These are phyloP conservation scores for Linyphia triangularis DNA, from an alignment of 2,888 invertebrate species.

Conservation along the genomic window DNA sequence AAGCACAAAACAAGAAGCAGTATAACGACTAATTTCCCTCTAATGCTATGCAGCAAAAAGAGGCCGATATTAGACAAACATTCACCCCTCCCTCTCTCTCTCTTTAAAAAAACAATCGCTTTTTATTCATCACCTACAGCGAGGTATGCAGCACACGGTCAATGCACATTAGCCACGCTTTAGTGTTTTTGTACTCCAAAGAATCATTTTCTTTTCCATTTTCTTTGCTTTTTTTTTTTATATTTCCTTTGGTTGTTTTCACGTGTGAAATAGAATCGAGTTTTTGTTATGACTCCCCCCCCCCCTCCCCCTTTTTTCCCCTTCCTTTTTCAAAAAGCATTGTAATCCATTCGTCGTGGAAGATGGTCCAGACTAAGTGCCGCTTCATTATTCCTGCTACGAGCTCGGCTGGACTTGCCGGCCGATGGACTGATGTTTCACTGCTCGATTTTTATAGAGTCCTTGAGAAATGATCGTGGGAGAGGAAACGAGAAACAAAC, in stretches of 20 bases:
- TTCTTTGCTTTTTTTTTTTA: conserved; percentile 17
- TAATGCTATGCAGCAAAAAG: not conserved
- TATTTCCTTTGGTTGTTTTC: conserved; percentile 55
- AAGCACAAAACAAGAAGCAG: not conserved
- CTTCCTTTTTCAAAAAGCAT: not conserved
- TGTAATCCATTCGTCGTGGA: conserved; percentile 8
- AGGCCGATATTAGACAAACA: conserved; percentile 56
- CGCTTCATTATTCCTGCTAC: conserved; percentile 71
- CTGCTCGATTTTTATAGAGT: conserved; percentile 4
- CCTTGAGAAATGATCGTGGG: conserved; percentile 19
- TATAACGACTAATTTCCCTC: conserved; percentile 37
- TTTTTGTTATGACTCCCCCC: conserved; percentile 30
- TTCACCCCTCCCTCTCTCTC: conserved; percentile 29
- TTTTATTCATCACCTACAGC: conserved; percentile 16
- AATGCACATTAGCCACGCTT: conserved; percentile 71
- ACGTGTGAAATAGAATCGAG: conserved; percentile 70
- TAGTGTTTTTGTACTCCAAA: conserved; percentile 47
- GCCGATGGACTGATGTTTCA: conserved; percentile 27
- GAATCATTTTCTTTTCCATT: conserved; percentile 51
- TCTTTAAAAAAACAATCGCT: conserved; percentile 17
- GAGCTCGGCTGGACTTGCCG: conserved; percentile 67
- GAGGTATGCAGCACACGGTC: conserved; percentile 32
- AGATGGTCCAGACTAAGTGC: conserved; percentile 50
- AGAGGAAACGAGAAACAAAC: conserved; percentile 23
- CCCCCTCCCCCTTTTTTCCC: not conserved